A percentile compares a stretch with the other conserved stretches of the same genome.
These are phyloP conservation scores for Mimas tiliae DNA, from an alignment of 2,888 invertebrate species.

Conservation along the genomic window DNA sequence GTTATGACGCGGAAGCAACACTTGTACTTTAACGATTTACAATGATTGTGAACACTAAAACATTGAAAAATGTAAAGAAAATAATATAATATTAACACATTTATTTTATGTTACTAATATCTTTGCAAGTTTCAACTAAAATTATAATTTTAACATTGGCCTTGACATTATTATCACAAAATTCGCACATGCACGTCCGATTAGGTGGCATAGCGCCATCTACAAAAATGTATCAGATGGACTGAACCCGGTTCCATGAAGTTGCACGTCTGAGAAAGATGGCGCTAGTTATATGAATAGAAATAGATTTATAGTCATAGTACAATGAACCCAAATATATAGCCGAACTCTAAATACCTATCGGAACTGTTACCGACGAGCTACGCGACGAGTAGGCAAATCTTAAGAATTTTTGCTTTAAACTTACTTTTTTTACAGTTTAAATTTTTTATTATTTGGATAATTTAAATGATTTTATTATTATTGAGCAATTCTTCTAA, in stretches of 20 bases:
- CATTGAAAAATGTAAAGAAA: conserved; percentile 26
- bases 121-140: conserved; percentile 33
- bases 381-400: background rate
- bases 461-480: too few relatives aligned
- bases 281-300: conserved; percentile 52
- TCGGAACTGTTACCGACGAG: background rate
- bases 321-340: conserved; percentile 56
- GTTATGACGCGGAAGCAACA: conserved; percentile 66
- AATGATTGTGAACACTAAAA: conserved; percentile 30
- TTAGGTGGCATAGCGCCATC: conserved; percentile 46
- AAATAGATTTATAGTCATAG: conserved; percentile 42
- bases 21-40: conserved; percentile 32
- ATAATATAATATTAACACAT: conserved; percentile 27
- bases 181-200: conserved; percentile 65
- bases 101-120: conserved; percentile 23
- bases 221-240: conserved; percentile 37
- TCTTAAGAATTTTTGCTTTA: background rate
- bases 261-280: conserved; percentile 47
- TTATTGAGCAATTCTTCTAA: background rate
- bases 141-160: conserved; percentile 62
- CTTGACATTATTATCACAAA: conserved; percentile 79
- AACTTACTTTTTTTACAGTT: too few relatives aligned
- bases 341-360: conserved; percentile 41
- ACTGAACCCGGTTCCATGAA: conserved; percentile 38
- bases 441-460: background rate